Conservation (phyloP, 2,113 vertebrate genomes). For the Perognathus longimembris region DNA sequence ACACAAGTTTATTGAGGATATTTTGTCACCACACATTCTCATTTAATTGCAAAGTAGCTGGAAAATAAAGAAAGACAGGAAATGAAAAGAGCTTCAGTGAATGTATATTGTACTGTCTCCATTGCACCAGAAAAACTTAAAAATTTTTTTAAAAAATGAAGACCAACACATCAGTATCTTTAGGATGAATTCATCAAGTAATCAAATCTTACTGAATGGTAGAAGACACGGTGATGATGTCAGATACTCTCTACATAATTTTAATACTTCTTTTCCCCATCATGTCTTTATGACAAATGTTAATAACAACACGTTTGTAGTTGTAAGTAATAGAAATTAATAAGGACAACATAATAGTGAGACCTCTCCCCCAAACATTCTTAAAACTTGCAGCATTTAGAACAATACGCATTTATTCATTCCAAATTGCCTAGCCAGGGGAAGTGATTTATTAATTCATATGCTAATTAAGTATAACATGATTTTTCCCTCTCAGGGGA, state of each 20-base stretch:
- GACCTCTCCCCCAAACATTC: background rate
- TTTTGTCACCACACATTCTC: background rate
- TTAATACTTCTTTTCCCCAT: background rate
- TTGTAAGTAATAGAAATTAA: conserved; percentile 19
- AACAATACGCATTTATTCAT: conserved; percentile 55
- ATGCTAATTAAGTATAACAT: conserved; percentile 53
- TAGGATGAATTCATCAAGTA: background rate
- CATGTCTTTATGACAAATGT: background rate
- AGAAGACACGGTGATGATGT: too few species aligned
- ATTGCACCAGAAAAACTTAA: background rate
- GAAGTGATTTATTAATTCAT: conserved; percentile 49
- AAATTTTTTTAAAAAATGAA: background rate
- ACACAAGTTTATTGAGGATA: background rate
- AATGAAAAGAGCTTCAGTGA: background rate
- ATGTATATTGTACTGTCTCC: background rate
- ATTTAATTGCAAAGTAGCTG: background rate
- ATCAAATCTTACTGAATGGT: background rate
- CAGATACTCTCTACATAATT: background rate
- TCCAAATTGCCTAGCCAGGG: background rate
- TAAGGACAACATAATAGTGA: background rate
- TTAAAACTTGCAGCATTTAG: background rate
- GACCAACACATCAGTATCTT: background rate
- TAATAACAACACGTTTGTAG: background rate
- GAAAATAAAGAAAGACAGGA: background rate
- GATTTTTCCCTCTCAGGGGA: background rate